These are phyloP conservation scores for Vireo altiloquus DNA, from an alignment of 2,113 vertebrate genomes.

Conservation along the genomic window DNA sequence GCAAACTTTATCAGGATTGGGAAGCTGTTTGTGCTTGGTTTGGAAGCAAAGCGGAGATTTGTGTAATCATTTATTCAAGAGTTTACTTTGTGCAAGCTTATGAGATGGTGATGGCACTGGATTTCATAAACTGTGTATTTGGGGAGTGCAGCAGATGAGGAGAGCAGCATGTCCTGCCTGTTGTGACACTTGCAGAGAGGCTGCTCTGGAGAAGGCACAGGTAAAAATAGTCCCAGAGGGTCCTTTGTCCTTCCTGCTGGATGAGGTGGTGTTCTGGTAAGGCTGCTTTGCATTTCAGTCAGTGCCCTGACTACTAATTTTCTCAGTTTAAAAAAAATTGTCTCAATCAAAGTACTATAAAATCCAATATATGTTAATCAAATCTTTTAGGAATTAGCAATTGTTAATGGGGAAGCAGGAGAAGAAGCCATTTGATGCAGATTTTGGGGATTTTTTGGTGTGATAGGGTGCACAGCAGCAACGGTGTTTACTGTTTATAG, in stretches of 20 bases:
- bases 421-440: background rate
- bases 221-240: background rate
- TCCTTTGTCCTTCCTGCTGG: rapidly evolving
- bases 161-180: rapidly evolving
- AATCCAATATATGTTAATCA: background rate
- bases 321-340: background rate
- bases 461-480: rapidly evolving
- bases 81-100: background rate
- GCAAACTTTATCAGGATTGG: background rate
- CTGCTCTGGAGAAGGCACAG: rapidly evolving
- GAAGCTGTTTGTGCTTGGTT: background rate
- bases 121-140: background rate
- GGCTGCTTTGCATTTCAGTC: background rate
- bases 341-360: background rate
- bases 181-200: background rate
- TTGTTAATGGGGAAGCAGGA: background rate
- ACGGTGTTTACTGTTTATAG: background rate
- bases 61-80: background rate
- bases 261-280: rapidly evolving
- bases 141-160: background rate
- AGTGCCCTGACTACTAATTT: background rate
- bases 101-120: background rate
- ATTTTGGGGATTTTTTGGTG: background rate
- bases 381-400: background rate
- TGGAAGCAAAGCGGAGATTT: background rate